Conservation (phyloP, 2,888 invertebrate species). For the Dynastes tityus region DNA sequence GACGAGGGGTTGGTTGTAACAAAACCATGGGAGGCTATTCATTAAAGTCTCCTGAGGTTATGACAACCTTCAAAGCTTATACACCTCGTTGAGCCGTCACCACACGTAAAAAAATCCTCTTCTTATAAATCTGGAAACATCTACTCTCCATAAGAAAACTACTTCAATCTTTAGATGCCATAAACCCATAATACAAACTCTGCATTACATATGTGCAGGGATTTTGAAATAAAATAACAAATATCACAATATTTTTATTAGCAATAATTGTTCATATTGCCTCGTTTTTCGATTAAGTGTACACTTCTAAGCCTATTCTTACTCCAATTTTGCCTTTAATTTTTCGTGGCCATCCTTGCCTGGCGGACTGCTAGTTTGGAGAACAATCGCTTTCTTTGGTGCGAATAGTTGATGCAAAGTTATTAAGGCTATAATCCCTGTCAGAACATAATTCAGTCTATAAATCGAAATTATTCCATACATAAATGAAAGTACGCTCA, state of each 20-base stretch:
- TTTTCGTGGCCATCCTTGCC: slow-evolving; percentile 54
- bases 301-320: slow-evolving; percentile 26
- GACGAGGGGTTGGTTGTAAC: no score
- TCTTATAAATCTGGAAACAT: no score
- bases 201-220: neutral
- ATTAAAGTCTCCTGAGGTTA: no score
- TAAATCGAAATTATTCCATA: slow-evolving; percentile 77
- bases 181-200: no score
- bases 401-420: slow-evolving; percentile 74
- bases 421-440: slow-evolving; percentile 73
- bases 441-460: slow-evolving; percentile 76
- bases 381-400: slow-evolving; percentile 71
- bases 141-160: no score
- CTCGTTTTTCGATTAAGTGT: neutral
- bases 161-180: no score
- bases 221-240: neutral
- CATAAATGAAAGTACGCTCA: slow-evolving; percentile 74
- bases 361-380: slow-evolving; percentile 57
- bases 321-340: slow-evolving; percentile 61
- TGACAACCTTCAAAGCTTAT: no score
- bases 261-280: neutral
- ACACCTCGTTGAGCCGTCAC: no score
- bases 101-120: no score
- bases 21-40: no score
- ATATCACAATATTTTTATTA: slow-evolving; percentile 33